Evolutionary conservation across 2,113 vertebrate genomes (phyloP).

Genomic region (Odobenus rosmarus): DNA sequence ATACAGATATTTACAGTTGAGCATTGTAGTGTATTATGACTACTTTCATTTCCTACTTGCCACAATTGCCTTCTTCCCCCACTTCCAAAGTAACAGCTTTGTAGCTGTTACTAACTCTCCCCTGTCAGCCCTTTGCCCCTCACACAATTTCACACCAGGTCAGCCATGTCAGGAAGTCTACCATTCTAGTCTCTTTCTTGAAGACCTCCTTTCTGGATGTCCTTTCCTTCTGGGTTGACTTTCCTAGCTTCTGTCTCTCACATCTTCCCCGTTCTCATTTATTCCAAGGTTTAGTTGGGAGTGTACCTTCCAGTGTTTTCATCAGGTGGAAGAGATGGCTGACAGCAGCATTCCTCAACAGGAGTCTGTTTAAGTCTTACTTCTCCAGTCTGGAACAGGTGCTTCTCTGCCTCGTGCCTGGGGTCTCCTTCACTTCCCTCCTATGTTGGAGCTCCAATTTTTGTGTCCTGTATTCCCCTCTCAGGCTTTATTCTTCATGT

Average conservation of each 20-base stretch:
- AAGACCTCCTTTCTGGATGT: not conserved
- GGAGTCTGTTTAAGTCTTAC: not conserved
- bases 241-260: not conserved
- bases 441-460: not conserved
- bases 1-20: not conserved
- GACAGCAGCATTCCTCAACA: not conserved
- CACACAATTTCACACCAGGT: not conserved
- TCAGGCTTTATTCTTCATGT: not conserved
- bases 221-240: not conserved
- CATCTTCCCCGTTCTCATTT: not conserved
- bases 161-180: not conserved
- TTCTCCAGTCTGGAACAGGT: not conserved
- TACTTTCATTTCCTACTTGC: not conserved
- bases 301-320: not conserved
- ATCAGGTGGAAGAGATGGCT: not conserved
- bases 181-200: not conserved
- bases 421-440: not conserved
- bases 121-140: not conserved
- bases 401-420: not conserved
- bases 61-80: not conserved
- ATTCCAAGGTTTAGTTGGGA: not conserved
- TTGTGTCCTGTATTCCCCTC: not conserved
- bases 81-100: not conserved
- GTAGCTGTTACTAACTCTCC: not conserved
- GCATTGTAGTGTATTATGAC: not conserved